Percentiles rank a stretch among this genome's conserved stretches.
Evolutionary conservation across 2,888 invertebrate species (phyloP).

Genomic region (Parelbella ahira): DNA sequence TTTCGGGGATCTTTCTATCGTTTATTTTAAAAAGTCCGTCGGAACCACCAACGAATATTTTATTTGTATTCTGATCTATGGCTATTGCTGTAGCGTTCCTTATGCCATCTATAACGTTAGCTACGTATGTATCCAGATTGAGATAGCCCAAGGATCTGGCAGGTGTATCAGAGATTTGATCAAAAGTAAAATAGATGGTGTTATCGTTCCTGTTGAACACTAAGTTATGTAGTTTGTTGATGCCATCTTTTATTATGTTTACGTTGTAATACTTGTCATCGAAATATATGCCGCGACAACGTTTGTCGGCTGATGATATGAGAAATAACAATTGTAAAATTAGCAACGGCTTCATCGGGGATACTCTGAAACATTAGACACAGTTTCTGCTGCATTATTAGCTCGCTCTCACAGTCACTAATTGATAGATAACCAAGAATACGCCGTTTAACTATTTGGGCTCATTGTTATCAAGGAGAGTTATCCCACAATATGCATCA

Average conservation of each 20-base stretch:
- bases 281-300: constrained; percentile 52
- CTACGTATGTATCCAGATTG: constrained; percentile 42
- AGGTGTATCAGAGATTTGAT: constrained; percentile 44
- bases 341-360: constrained; percentile 38
- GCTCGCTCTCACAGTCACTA: no score
- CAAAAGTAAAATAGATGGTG: constrained; percentile 59
- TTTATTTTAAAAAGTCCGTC: constrained; percentile 60
- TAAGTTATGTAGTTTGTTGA: constrained; percentile 53
- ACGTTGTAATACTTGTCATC: constrained; percentile 54
- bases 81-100: constrained; percentile 61
- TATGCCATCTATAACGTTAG: constrained; percentile 52
- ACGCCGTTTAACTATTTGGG: no score
- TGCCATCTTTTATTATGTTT: constrained; percentile 58
- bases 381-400: no score
- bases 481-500: no score
- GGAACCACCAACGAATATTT: constrained; percentile 56
- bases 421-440: no score
- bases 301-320: constrained; percentile 39
- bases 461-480: no score
- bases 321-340: constrained; percentile 35
- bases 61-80: constrained; percentile 52
- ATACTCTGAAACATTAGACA: constrained; percentile 10
- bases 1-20: constrained; percentile 47
- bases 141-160: constrained; percentile 49
- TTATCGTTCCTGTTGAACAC: constrained; percentile 55